A percentile compares a stretch with the other conserved stretches of the same genome.
Conservation (phyloP, 64 coral and sea anemone genomes). For the Dendrophyllia cribrosa region DNA sequence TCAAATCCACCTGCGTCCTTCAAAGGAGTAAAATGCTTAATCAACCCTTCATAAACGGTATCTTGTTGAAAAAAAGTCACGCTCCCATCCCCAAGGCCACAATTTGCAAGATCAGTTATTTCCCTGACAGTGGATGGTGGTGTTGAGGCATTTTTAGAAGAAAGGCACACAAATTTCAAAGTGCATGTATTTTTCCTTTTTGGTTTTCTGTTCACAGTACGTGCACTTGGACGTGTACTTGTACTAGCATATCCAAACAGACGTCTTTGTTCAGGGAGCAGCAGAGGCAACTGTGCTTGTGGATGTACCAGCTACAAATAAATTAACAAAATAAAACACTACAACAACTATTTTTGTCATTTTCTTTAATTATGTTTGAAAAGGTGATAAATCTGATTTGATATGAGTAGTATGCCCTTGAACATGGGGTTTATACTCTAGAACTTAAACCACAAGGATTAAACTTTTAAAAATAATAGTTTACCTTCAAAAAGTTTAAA, state of each 20-base stretch:
- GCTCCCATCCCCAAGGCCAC: constrained; percentile 21
- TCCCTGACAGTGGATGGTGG: constrained; percentile 35
- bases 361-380: not conserved
- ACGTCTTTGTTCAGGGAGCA: not conserved
- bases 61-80: constrained; percentile 9
- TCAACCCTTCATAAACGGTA: not conserved
- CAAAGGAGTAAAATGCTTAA: constrained; percentile 22
- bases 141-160: constrained; percentile 1
- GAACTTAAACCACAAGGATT: no score
- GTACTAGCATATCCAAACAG: not conserved
- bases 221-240: not conserved
- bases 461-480: no score
- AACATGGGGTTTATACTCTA: no score
- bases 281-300: not conserved
- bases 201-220: not conserved
- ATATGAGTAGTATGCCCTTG: no score
- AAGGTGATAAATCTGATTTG: no score
- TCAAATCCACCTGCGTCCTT: constrained; percentile 52
- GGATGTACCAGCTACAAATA: not conserved
- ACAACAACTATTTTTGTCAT: not conserved
- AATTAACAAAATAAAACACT: not conserved
- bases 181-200: constrained; percentile 2
- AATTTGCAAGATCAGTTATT: constrained; percentile 26
- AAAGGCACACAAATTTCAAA: constrained; percentile 28
- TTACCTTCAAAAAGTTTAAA: no score